Percentiles rank a stretch among this genome's conserved stretches.
phyloP scores from a whole-genome alignment of 2,113 vertebrate genomes.

The Mystacornis crossleyi region DNA sequence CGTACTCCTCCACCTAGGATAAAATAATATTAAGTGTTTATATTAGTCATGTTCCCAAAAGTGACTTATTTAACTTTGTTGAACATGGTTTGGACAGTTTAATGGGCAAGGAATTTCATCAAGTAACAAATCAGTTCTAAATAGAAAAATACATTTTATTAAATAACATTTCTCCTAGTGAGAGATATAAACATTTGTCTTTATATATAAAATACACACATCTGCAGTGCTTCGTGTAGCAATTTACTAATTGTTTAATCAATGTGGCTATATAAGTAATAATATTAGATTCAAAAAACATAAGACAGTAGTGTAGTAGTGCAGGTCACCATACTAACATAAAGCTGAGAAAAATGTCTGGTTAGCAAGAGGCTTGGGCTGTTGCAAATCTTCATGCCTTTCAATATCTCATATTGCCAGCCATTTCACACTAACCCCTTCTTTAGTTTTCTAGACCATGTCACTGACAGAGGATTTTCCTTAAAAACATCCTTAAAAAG shows the following conservation, averaged over 20 bases:
- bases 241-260: neutral
- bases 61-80: neutral
- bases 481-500: neutral
- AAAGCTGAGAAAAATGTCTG: neutral
- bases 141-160: neutral
- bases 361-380: neutral
- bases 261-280: neutral
- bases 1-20: fast-evolving
- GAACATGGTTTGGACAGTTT: neutral
- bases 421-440: neutral
- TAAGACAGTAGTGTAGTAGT: neutral
- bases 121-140: neutral
- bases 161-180: neutral
- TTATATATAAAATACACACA: neutral
- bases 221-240: neutral
- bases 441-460: neutral
- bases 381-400: neutral
- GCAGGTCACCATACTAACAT: neutral
- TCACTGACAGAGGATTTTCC: neutral
- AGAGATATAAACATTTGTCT: neutral
- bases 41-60: neutral
- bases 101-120: neutral
- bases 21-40: neutral
- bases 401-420: neutral
- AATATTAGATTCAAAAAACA: neutral